A percentile compares a stretch with the other conserved stretches of the same genome.
These are phyloP conservation scores for Torymus texanus DNA, from an alignment of 2,888 invertebrate species.

Conservation along the genomic window DNA sequence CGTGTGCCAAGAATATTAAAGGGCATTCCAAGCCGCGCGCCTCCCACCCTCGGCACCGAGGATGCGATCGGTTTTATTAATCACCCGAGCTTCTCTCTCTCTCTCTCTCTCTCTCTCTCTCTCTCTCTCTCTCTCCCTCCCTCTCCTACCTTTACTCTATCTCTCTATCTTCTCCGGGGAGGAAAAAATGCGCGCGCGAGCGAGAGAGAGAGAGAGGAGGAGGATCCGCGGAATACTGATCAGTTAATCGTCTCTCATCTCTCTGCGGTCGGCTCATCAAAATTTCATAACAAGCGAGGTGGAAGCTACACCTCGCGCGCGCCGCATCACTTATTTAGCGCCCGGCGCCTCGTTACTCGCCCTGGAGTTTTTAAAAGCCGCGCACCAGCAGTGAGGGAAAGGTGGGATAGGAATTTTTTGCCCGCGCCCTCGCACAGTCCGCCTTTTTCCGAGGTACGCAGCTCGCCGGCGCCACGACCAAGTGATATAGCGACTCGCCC, in stretches of 20 bases:
- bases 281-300: constrained; percentile 58
- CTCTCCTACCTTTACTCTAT: too few species aligned
- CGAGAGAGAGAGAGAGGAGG: constrained; percentile 23
- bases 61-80: constrained; percentile 59
- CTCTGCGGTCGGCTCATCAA: constrained; percentile 53
- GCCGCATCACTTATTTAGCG: constrained; percentile 58
- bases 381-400: too few species aligned
- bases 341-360: constrained; percentile 19
- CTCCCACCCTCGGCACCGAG: constrained; percentile 27
- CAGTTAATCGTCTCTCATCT: constrained; percentile 55
- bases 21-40: constrained; percentile 54
- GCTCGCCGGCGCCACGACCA: too few species aligned
- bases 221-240: constrained; percentile 57
- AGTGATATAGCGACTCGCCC: too few species aligned
- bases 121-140: too few species aligned
- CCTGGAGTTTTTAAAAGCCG: too few species aligned
- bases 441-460: too few species aligned
- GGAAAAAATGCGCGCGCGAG: constrained; percentile 32
- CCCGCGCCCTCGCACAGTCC: too few species aligned
- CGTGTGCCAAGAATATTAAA: constrained; percentile 58
- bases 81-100: constrained; percentile 34
- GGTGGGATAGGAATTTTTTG: too few species aligned
- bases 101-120: too few species aligned
- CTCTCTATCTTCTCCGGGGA: background rate
- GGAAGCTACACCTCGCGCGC: constrained; percentile 39